Conservation (phyloP, 2,888 invertebrate species). For the Petrolisthes manimaculis region DNA sequence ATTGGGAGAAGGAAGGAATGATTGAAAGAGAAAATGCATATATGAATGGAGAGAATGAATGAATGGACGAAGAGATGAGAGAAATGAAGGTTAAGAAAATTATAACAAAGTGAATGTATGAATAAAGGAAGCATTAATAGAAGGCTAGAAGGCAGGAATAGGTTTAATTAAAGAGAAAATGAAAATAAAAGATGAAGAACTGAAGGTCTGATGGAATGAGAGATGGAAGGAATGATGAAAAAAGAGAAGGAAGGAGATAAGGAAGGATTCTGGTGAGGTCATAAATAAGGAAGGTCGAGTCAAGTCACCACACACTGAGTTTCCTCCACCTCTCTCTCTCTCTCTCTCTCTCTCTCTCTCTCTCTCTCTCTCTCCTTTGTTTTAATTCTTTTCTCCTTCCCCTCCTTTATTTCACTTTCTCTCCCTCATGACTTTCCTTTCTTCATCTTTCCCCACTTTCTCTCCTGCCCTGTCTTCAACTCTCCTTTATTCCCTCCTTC, state of each 20-base stretch:
- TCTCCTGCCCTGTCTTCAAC: not conserved
- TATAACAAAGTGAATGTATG: not conserved
- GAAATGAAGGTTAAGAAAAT: not conserved
- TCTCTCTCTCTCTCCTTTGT: not conserved
- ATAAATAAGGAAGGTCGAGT: not conserved
- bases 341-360: not conserved
- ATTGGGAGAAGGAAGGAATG: not conserved
- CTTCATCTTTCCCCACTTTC: not conserved
- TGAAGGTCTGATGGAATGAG: not conserved
- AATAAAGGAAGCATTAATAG: not conserved
- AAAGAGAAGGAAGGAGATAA: not conserved
- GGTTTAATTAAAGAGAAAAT: not conserved
- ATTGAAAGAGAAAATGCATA: not conserved
- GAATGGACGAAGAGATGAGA: not conserved
- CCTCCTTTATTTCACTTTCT: not conserved
- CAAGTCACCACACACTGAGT: constrained; percentile 9
- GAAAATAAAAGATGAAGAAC: not conserved
- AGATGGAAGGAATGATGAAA: not conserved
- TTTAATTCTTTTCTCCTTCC: not conserved
- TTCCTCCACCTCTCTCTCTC: not conserved
- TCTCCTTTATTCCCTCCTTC: not conserved
- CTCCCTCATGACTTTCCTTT: not conserved
- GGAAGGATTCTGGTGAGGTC: not conserved
- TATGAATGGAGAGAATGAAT: not conserved
- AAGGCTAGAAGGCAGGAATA: not conserved